Conservation (phyloP, 2,888 invertebrate species). For the Apodemia duryi region DNA sequence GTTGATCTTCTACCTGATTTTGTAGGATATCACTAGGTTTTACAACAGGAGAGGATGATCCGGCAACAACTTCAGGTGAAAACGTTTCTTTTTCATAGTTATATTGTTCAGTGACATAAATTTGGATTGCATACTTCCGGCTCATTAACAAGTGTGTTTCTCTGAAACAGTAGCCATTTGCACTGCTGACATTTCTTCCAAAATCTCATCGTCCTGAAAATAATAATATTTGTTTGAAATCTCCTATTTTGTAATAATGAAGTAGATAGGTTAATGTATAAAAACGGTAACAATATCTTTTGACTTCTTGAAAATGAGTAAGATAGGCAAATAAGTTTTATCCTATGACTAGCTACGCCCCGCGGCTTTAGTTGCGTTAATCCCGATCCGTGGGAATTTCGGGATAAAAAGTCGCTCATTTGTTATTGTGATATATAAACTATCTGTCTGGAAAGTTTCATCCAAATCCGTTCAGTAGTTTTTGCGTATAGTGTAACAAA, state of each 20-base stretch:
- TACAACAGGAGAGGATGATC: neutral
- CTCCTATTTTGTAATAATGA: conserved; percentile 1
- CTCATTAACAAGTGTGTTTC: conserved; percentile 20
- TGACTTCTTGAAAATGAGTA: too few relatives aligned
- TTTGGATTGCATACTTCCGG: neutral
- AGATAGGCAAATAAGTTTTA: too few relatives aligned
- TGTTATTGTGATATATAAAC: too few relatives aligned
- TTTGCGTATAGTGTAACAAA: too few relatives aligned
- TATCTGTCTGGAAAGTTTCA: too few relatives aligned
- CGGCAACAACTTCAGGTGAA: conserved; percentile 4
- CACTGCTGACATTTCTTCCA: neutral
- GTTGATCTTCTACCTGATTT: conserved; percentile 5
- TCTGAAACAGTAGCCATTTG: conserved; percentile 4
- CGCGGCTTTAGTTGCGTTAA: too few relatives aligned
- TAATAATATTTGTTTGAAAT: neutral
- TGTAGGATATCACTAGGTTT: conserved; percentile 1
- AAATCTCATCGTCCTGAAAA: conserved; percentile 1
- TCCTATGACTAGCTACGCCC: too few relatives aligned
- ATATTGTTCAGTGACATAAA: conserved; percentile 4
- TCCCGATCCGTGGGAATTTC: too few relatives aligned
- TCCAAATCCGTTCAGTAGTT: too few relatives aligned
- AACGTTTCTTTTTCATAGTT: neutral
- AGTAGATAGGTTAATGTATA: neutral
- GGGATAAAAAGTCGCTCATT: too few relatives aligned
- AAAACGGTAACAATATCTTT: neutral